Base-by-base conservation (phyloP, 2,888 invertebrate genomes). In the Pollenia labialis region DNA sequence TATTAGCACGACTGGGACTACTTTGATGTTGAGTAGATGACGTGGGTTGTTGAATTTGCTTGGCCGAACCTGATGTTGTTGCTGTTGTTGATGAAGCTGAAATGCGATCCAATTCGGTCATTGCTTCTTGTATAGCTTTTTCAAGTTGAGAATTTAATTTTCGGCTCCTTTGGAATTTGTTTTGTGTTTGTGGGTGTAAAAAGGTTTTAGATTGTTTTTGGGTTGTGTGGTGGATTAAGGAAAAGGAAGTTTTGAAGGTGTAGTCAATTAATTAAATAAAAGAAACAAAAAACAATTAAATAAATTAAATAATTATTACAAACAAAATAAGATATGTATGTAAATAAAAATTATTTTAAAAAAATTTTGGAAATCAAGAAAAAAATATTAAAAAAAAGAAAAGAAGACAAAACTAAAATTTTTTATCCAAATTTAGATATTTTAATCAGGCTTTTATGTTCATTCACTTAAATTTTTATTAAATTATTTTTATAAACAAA, bases 101-200 rank as follows among this genome's bases (percentile, higher is more conserved):
- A 91, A 95, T 95, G 92, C 96, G 95, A 94, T 98, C 98, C 91
- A 98, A 94, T 93, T 97, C 97, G 88, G 96, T 95, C 97, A 98
- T 97, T 81, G 98, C 98, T 94, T 98, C 97, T 94, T 98, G 97
- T 92, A 98, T 98, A 80, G 98, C 98, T 92, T 97, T 97, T 94
- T 98, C 98, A 91, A 98, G 94, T 93, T 97, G 96, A 89, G 96
- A 96, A 94, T 97, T 97, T 95, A 98, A 94, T 96, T 97, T 97
- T 95, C 98, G 96, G 95, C 97, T 97, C 96, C 98, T 98, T 95
- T 87, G 58, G 81, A 83, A 83, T 79, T 84, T 50, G 56, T 66
- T 72, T 79, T 14, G 46, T 79, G 52, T 46, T 66, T 88, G 83
- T 87, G 81, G 82, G 80, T 87, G 56, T 68, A 68, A 60, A 48